Evolutionary conservation across 2,797 vertebrate species (phyloP), one percentile per base, ranked within the genome.

Genomic region (Hippoglossus hippoglossus): DNA sequence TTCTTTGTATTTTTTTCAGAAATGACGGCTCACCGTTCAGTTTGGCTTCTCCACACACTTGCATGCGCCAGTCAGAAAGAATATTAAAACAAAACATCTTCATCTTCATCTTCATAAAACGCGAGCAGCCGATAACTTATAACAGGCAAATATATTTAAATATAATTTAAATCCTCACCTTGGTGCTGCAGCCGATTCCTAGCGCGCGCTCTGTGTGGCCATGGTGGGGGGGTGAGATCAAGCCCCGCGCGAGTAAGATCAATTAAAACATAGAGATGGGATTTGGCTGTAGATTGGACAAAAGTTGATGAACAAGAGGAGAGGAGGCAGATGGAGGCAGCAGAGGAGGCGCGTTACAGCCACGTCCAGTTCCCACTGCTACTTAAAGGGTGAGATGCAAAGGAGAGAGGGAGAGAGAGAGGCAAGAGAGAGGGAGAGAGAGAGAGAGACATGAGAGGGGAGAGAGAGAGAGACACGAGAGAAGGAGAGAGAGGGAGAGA

Each of bases 101-200:
- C 36, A 10, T 34, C 34, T 39, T 11, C 36, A 39, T 39, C 36
- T 13, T 13, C 36, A 39, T 39, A 1, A 36, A 36, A 3, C 36
- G 36, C 3, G 0, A 12, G 36, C 4, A 36, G 34, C 34, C 3
- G 34, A 11, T 36, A 13, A 39, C 36, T 39, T 10, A 31, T 9
- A 1, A 31, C 28, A 41, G 13, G 11, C 13, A 41, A 4, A 41
- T 12, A 4, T 19, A 46, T 6, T 46, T 2, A 3, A 49, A 18
- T 8, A 24, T 0, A 56, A 50, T 67, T 58, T 1, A 16, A 26
- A 51, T 55, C 0, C 85, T 89, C 67, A 91, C 90, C 89, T 82
- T 60, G 52, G 39, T 7, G 65, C 55, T 75, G 75, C 60, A 46
- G 44, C 18, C 44, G 18, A 8, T 8, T 19, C 44, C 18, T 52